These are phyloP conservation scores for Lochmaea capreae DNA, from an alignment of 2,888 invertebrate genomes.

Conservation along the genomic window DNA sequence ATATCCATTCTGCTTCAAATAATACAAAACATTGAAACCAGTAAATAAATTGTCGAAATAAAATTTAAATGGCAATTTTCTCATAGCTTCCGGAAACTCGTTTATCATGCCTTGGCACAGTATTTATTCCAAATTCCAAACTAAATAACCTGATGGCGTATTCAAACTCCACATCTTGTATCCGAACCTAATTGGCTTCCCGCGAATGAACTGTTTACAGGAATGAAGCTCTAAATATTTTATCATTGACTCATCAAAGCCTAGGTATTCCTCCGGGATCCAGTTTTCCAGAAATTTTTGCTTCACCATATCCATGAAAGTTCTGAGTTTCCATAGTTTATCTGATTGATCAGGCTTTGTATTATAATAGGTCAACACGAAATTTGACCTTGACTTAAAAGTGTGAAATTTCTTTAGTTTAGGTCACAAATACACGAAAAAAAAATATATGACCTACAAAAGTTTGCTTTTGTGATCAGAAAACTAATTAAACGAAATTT, in stretches of 20 bases:
- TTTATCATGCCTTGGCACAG: conserved; percentile 39
- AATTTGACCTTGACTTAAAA: too few relatives aligned
- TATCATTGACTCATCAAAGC: conserved; percentile 49
- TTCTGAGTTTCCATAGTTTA: conserved; percentile 43
- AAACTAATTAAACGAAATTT: too few relatives aligned
- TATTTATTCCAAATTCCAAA: conserved; percentile 36
- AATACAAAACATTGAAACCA: conserved; percentile 44
- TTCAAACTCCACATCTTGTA: conserved; percentile 57
- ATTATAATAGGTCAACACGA: too few relatives aligned
- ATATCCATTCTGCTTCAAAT: conserved; percentile 46
- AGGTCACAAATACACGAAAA: too few relatives aligned
- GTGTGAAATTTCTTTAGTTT: too few relatives aligned
- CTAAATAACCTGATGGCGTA: conserved; percentile 50
- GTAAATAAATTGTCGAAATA: conserved; percentile 50
- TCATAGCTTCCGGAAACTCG: conserved; percentile 27
- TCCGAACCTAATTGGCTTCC: conserved; percentile 57
- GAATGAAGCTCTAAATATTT: conserved; percentile 50
- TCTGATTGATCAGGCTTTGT: conserved; percentile 28
- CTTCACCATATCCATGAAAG: conserved; percentile 41
- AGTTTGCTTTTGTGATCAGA: too few relatives aligned
- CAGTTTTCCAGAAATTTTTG: conserved; percentile 40
- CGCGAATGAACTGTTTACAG: conserved; percentile 55
- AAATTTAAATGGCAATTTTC: conserved; percentile 36
- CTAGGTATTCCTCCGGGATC: conserved; percentile 38
- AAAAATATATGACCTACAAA: too few relatives aligned